These are phyloP conservation scores for Silurus lanzhouensis DNA, from an alignment of 2,797 vertebrate genomes.

Conservation along the genomic window DNA sequence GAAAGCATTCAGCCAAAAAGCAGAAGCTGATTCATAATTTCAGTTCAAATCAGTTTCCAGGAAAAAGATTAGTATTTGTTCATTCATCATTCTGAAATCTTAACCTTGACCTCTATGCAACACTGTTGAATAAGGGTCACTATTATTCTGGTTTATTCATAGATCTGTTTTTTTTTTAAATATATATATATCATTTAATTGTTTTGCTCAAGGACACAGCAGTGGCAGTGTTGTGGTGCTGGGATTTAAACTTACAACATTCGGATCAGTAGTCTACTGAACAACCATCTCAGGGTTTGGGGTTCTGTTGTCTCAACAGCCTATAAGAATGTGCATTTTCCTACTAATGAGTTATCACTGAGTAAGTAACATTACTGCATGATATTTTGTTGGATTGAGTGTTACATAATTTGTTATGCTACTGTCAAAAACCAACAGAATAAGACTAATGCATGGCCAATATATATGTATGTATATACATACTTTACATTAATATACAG, in stretches of 20 bases:
- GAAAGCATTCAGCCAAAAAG: neutral
- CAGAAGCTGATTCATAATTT: conserved; percentile 2
- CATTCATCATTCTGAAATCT: neutral
- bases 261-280: too few relatives aligned
- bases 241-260: too few relatives aligned
- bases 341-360: neutral
- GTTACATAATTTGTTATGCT: neutral
- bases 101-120: neutral
- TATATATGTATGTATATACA: neutral
- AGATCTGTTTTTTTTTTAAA: neutral
- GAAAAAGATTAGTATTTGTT: neutral
- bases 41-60: neutral
- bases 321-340: neutral
- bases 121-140: neutral
- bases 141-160: neutral
- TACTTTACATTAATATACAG: neutral
- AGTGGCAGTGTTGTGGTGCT: too few relatives aligned
- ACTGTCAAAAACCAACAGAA: neutral
- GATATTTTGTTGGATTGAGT: neutral
- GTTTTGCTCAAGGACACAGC: too few relatives aligned
- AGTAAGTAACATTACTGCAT: too few relatives aligned
- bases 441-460: neutral
- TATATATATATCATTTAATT: neutral
- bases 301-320: too few relatives aligned
- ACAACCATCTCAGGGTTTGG: neutral